Evolutionary conservation across 2,797 vertebrate genomes (phyloP), one percentile per base, ranked within the genome.

Genomic region (Phrynocephalus guinanensis): DNA sequence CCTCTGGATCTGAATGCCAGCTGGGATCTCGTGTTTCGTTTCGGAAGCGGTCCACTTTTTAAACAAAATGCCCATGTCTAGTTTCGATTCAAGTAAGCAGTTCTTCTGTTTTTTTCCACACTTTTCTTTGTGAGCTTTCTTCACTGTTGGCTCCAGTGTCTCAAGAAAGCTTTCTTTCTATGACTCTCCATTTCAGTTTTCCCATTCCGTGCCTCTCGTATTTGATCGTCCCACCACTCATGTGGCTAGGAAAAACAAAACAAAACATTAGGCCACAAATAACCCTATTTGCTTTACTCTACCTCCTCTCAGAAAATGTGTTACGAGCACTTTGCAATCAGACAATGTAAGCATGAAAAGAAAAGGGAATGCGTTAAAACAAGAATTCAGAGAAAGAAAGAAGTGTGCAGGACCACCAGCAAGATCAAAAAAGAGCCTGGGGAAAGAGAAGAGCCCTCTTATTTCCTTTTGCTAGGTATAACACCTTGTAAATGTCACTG

Each of bases 271-370:
- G 83, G 67, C 71, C 0, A 90, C 20, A 60, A 83, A 70, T 7
- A 38, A 16, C 60, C 80, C 72, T 20, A 24, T 83, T 87, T 82
- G 24, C 60, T 60, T 86, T 76, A 6, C 80, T 82, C 0, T 13
- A 80, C 0, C n/a, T 88, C 67, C 63, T n/a, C 88, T 84, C 83
- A 86, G 79, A 88, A 92, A 79, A 91, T 24, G 72, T 85, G 0
- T 10, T n/a, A 50, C 24, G 81, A 82, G 68, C 33, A 28, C 0
- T 15, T 76, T 82, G n/a, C 30, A 86, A 52, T 20, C 63, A 22
- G 0, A 11, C n/a, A 26, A 76, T 28, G 73, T 88, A 71, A 15
- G 10, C 68, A 88, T 88, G 82, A 8, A 87, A 83, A 26, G 48
- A 78, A 71, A 30, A 20, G 2, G 38, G 82, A 80, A 16, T 4